Percentiles rank a stretch among this genome's conserved stretches.
phyloP scores from a whole-genome alignment of 2,113 vertebrate species.

The Scytalopus superciliaris region DNA sequence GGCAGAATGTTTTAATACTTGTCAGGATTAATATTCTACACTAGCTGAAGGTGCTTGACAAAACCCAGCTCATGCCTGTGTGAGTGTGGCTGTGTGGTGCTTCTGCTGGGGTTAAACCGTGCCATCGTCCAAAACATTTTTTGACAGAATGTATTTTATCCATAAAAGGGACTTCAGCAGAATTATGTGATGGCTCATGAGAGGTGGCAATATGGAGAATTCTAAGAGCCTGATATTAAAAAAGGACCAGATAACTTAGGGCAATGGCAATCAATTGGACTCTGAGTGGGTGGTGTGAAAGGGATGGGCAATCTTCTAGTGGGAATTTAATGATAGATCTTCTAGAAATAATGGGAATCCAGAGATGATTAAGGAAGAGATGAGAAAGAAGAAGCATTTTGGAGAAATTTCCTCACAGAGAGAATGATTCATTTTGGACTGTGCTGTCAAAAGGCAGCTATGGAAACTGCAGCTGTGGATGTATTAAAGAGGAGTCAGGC shows the following conservation, averaged over 20 bases:
- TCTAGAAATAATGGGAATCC: conserved; percentile 27
- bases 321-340: conserved; percentile 14
- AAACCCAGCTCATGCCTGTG: conserved; percentile 24
- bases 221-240: conserved; percentile 9
- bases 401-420: conserved; percentile 49
- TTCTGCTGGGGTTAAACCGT: neutral
- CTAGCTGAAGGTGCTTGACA: conserved; percentile 19
- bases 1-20: conserved; percentile 17
- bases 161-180: conserved; percentile 15
- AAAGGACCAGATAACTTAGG: neutral
- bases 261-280: neutral
- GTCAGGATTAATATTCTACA: conserved; percentile 38
- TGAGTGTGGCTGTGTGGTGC: neutral
- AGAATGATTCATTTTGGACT: conserved; percentile 53
- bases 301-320: neutral
- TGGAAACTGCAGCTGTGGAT: conserved; percentile 64
- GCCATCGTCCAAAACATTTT: neutral
- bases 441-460: conserved; percentile 46
- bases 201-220: neutral
- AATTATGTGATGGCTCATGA: conserved; percentile 22
- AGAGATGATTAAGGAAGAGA: conserved; percentile 37
- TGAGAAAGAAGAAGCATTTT: conserved; percentile 28
- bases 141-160: conserved; percentile 49
- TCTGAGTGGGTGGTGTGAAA: neutral
- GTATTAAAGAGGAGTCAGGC: conserved; percentile 58